Base-by-base conservation (phyloP, 2,797 vertebrate genomes). In the Gallinago nigripennis region DNA sequence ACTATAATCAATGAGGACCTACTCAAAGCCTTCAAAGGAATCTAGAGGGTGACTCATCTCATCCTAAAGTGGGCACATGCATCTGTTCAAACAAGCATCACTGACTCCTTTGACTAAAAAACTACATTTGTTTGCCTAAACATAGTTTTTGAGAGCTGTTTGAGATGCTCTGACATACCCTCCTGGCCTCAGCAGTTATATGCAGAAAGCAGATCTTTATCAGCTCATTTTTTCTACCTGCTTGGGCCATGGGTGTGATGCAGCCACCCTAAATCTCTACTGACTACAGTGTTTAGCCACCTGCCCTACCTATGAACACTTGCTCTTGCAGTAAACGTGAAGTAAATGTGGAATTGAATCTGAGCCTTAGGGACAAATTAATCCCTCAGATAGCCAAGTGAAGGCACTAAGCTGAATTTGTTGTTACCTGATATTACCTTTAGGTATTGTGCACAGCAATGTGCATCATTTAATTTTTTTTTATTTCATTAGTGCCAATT, bases 1-100 rank as follows among this genome's bases (percentile, higher is more conserved):
- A 5, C 23, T 60, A 1, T 31, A 41, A 45, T 41, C 28, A 77
- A 61, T 0, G 0, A 27, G 7, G 19, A 85, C 13, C 50, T 56
- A 25, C 88, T 85, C 45, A 72, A 35, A 84, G 45, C 17, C 51
- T 65, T 69, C 46, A 58, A 45, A 63, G 69, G 30, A 53, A n/a
- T 63, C 16, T 27, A 18, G 33, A 77, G 43, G 7, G 43, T 54
- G 46, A 11, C 18, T 54, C 9, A 63, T 73, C 17, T 39, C n/a
- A 24, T 50, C 28, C 16, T 48, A 4, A 77, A 87, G 13, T 11
- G 45, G 31, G 19, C 50, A 71, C 0, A 0, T 53, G 9, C 54
- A 54, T 70, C 31, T 2, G 1, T 19, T 69, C 51, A 90, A 19
- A 33, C 43, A 58, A 70, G 8, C 12, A 37, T 35, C 58, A 30